Evolutionary conservation across 2,797 vertebrate species (phyloP), one percentile per base, ranked within the genome.

Genomic region (Heterohyrax brucei): DNA sequence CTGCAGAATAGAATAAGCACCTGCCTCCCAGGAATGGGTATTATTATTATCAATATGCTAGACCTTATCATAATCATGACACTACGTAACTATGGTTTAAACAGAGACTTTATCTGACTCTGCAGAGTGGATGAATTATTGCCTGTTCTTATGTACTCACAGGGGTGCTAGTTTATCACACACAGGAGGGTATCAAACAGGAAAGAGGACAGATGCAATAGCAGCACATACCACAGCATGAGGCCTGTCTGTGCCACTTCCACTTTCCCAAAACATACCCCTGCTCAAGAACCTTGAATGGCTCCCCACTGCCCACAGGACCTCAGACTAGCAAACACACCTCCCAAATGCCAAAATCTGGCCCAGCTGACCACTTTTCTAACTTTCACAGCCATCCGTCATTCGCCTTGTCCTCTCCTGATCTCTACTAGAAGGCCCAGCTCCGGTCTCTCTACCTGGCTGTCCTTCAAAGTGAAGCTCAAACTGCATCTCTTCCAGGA

Each of bases 141-240:
- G 1, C 44, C 50, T 70, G 76, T 72, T 33, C 59, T 64, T 33
- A 0, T 12, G 48, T 89, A 61, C 91, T 95, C 76, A 13, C 80
- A 6, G 59, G 62, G 48, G 16, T 22, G 91, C 94, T 56, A 61
- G 44, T 73, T 95, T 44, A 33, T 61, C 28, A 73, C 66, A 66
- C 26, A 39, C 0, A 0, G 13, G 22, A 50, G 39, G 72, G 3
- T 87, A 76, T 88, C 79, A 91, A 30, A 91, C 10, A 80, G 92
- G 81, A 94, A 89, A 72, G 79, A 86, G 92, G 86, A 82, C 66
- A 94, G 76, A 77, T 70, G 77, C 46, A 90, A 39, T 77, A 24
- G 9, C 46, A 61, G 76, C 77, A 87, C 1, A 78, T 24, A 26
- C 3, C 81, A 84, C 68, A 39, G 24, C 19, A 9, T 66, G 64